A percentile compares a stretch with the other conserved stretches of the same genome.
phyloP scores from a whole-genome alignment of 1,140 invertebrate species.

The Drosophila novamexicana region DNA sequence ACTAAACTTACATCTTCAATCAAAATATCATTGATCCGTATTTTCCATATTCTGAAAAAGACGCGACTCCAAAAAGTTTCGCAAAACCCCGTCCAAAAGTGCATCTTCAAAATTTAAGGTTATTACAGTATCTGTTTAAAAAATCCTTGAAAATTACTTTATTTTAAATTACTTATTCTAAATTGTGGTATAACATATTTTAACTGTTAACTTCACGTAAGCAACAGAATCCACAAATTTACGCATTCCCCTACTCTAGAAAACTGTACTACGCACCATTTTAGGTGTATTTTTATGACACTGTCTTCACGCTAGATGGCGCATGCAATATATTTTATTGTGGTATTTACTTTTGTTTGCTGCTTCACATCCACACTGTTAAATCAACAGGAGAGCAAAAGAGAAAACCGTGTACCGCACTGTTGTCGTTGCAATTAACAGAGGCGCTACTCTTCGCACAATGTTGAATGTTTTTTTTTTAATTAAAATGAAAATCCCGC shows the following conservation, averaged over 20 bases:
- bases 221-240: slow-evolving; percentile 1
- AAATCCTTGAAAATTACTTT: too few species aligned
- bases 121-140: too few species aligned
- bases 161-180: too few species aligned
- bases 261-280: slow-evolving; percentile 3
- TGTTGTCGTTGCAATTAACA: not conserved
- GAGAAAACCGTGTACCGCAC: too few species aligned
- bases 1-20: too few species aligned
- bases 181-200: not conserved
- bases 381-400: not conserved
- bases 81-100: too few species aligned
- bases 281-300: not conserved
- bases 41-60: too few species aligned
- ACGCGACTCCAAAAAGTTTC: too few species aligned
- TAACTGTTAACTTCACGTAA: not conserved
- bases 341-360: not conserved
- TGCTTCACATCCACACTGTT: not conserved
- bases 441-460: not conserved
- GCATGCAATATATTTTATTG: not conserved
- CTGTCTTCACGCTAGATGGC: slow-evolving; percentile 17
- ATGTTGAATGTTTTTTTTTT: not conserved
- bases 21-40: too few species aligned
- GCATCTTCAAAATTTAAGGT: too few species aligned
- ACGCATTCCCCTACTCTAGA: not conserved
- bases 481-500: not conserved